These are phyloP conservation scores for Eupithecia tripunctaria DNA, from an alignment of 2,888 invertebrate genomes.

Conservation along the genomic window DNA sequence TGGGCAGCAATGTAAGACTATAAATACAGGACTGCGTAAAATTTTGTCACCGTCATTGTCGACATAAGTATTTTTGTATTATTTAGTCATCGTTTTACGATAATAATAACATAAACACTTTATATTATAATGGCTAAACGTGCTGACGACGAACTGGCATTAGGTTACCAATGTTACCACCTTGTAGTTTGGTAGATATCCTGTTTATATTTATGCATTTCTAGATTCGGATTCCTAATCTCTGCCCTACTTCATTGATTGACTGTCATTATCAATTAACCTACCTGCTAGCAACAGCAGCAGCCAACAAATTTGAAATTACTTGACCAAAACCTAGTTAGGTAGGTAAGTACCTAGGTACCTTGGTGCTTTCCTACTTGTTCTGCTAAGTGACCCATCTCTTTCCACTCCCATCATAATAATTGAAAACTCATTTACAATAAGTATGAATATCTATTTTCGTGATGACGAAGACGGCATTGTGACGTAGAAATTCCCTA, in stretches of 20 bases:
- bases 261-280: not conserved
- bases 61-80: not conserved
- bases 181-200: not conserved
- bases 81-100: not conserved
- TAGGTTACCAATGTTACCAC: not conserved
- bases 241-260: not conserved
- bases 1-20: slow-evolving; percentile 15
- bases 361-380: too few relatives aligned
- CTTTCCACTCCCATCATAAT: not conserved
- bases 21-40: not conserved
- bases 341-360: too few relatives aligned
- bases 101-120: not conserved
- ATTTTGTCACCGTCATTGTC: not conserved
- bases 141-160: not conserved
- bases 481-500: slow-evolving; percentile 43
- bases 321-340: not conserved
- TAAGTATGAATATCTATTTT: slow-evolving; percentile 39
- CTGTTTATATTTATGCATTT: not conserved
- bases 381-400: not conserved
- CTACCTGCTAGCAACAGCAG: not conserved
- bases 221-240: not conserved
- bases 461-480: slow-evolving; percentile 55
- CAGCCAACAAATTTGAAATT: not conserved
- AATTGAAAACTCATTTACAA: not conserved
- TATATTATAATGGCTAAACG: not conserved